Evolutionary conservation across 2,888 invertebrate species (phyloP).

Genomic region (Sacculina carcini): DNA sequence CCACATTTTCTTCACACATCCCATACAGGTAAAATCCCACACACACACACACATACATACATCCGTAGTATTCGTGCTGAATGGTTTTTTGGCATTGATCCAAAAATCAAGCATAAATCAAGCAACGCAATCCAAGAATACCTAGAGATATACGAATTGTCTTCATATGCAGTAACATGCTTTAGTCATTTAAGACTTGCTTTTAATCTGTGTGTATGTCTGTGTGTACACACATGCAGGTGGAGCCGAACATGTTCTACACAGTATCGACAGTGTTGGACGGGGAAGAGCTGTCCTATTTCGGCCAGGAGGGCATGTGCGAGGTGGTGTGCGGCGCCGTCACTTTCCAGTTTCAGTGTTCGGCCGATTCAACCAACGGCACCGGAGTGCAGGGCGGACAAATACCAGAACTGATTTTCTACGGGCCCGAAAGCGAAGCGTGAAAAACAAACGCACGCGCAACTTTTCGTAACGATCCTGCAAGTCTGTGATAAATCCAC

Average conservation of each 20-base stretch:
- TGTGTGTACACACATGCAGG: conserved; percentile 25
- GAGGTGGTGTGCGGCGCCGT: conserved; percentile 78
- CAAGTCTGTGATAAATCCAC: too few species aligned
- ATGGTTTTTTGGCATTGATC: too few species aligned
- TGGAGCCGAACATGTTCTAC: conserved; percentile 78
- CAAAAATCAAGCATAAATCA: too few species aligned
- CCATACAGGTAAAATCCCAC: conserved; percentile 26
- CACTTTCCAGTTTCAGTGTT: conserved; percentile 90
- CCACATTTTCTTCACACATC: conserved; percentile 53
- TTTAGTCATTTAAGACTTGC: too few species aligned
- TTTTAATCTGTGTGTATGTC: background rate
- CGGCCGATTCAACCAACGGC: conserved; percentile 87
- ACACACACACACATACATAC: background rate
- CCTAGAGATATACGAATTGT: too few species aligned
- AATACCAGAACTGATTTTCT: conserved; percentile 87
- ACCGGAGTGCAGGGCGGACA: conserved; percentile 93
- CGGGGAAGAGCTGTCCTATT: conserved; percentile 79
- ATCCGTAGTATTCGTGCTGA: background rate
- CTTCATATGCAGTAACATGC: too few species aligned
- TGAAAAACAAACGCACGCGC: too few species aligned
- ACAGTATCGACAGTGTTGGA: conserved; percentile 86
- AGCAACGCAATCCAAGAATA: too few species aligned
- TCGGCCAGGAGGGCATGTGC: conserved; percentile 87
- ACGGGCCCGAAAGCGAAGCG: too few species aligned
- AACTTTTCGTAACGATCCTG: too few species aligned